Evolutionary conservation across 2,797 vertebrate species (phyloP).

Genomic region (Eospalax fontanierii): DNA sequence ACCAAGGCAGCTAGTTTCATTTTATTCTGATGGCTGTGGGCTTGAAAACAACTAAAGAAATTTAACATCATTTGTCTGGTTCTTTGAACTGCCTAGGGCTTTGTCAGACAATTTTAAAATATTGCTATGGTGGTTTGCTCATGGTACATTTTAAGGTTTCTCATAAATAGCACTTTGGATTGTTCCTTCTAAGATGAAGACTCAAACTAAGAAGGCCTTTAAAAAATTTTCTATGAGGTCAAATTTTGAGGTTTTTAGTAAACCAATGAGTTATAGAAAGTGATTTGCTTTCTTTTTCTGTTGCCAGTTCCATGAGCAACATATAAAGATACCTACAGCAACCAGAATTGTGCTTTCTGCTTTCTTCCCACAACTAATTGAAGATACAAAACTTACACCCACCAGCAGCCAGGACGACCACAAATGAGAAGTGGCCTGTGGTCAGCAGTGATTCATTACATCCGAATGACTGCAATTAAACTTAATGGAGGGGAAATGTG

Average conservation of each 20-base stretch:
- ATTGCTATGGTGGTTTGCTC: constrained; percentile 64
- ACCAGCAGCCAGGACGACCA: constrained; percentile 70
- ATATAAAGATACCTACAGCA: neutral
- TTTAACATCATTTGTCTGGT: constrained; percentile 68
- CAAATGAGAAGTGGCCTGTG: constrained; percentile 38
- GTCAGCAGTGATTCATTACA: constrained; percentile 71
- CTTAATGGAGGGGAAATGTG: constrained; percentile 76
- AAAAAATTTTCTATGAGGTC: constrained; percentile 38
- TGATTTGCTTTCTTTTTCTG: neutral
- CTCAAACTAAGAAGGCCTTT: neutral
- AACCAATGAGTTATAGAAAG: neutral
- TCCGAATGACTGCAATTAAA: constrained; percentile 78
- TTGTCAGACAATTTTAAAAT: constrained; percentile 80
- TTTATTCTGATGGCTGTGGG: constrained; percentile 60
- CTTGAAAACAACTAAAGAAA: constrained; percentile 70
- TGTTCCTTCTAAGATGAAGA: constrained; percentile 39
- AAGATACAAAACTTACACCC: constrained; percentile 71
- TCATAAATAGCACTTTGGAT: constrained; percentile 68
- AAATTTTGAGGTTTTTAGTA: constrained; percentile 53
- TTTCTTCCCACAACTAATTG: constrained; percentile 76
- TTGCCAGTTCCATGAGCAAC: neutral
- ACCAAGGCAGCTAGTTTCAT: constrained; percentile 46
- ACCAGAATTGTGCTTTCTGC: constrained; percentile 29
- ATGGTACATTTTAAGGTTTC: constrained; percentile 69
- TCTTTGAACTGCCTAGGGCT: constrained; percentile 65